Conservation (phyloP, 2,113 vertebrate species). For the Laticauda laticaudata region DNA sequence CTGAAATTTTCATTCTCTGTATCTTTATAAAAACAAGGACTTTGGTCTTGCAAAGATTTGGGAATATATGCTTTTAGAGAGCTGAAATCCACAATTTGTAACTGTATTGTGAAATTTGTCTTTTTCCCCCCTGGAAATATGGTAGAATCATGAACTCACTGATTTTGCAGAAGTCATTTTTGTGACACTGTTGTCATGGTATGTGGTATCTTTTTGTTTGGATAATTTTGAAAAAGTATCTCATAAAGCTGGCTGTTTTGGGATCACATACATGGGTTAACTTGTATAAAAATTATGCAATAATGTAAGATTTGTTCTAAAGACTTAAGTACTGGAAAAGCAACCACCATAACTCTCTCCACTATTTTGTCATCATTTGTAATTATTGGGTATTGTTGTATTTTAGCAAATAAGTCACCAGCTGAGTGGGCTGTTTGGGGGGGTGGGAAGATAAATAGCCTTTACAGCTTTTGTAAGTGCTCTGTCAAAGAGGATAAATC, state of each 20-base stretch:
- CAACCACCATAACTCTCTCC: background rate
- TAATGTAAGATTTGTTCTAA: background rate
- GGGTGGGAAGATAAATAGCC: background rate
- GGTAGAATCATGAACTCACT: conserved; percentile 10
- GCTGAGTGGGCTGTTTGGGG: background rate
- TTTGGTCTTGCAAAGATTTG: background rate
- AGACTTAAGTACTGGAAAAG: background rate
- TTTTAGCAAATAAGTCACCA: conserved; percentile 20
- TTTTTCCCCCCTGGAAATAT: background rate
- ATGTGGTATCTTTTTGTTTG: conserved; percentile 7
- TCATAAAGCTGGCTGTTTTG: background rate
- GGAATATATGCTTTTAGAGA: background rate
- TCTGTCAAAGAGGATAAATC: background rate
- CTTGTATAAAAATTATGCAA: conserved; percentile 23
- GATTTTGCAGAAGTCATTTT: conserved; percentile 15
- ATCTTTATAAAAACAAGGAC: conserved; percentile 22
- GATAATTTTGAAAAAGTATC: background rate
- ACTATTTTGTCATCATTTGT: background rate
- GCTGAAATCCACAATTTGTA: background rate
- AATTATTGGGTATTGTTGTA: background rate
- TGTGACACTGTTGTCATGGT: conserved; percentile 1
- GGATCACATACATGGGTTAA: conserved; percentile 19
- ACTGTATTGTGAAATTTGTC: background rate
- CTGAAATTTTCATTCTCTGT: conserved; percentile 35
- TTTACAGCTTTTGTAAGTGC: background rate